phyloP scores from a whole-genome alignment of 2,888 invertebrate genomes.

The Meiosimyza platycephala region DNA sequence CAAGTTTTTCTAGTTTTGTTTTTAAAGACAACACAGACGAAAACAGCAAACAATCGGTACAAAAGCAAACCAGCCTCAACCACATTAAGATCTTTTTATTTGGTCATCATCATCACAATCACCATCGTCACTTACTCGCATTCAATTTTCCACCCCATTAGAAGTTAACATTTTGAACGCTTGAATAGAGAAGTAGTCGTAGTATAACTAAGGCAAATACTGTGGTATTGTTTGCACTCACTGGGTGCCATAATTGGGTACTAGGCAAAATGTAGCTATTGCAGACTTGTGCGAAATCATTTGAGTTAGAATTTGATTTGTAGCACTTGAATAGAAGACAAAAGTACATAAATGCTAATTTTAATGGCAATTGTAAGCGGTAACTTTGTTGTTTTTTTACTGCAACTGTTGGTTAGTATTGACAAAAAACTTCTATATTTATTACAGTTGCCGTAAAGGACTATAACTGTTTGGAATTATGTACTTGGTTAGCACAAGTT shows the following conservation, averaged over 20 bases:
- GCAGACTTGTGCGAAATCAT: conserved; percentile 2
- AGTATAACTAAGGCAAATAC: too few relatives aligned
- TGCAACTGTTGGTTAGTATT: too few relatives aligned
- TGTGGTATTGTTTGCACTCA: background rate
- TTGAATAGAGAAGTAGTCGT: too few relatives aligned
- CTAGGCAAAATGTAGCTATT: background rate
- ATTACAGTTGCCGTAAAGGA: too few relatives aligned
- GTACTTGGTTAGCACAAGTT: too few relatives aligned
- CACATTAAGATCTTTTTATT: conserved; percentile 48
- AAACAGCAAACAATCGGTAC: background rate
- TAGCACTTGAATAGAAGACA: background rate
- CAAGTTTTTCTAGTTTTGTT: too few relatives aligned
- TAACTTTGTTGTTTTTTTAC: too few relatives aligned
- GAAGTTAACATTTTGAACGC: conserved; percentile 45
- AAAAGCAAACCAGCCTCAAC: conserved; percentile 33
- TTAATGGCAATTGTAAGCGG: too few relatives aligned
- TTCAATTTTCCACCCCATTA: conserved; percentile 57
- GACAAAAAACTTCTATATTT: too few relatives aligned
- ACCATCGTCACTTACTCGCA: conserved; percentile 39
- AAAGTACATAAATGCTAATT: too few relatives aligned
- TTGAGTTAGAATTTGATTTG: conserved; percentile 28
- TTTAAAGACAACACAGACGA: background rate
- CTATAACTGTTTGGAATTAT: too few relatives aligned
- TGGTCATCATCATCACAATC: conserved; percentile 47
- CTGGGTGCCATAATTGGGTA: background rate